Base-by-base conservation (phyloP, 2,888 invertebrate genomes). In the Idaea dimidiata region DNA sequence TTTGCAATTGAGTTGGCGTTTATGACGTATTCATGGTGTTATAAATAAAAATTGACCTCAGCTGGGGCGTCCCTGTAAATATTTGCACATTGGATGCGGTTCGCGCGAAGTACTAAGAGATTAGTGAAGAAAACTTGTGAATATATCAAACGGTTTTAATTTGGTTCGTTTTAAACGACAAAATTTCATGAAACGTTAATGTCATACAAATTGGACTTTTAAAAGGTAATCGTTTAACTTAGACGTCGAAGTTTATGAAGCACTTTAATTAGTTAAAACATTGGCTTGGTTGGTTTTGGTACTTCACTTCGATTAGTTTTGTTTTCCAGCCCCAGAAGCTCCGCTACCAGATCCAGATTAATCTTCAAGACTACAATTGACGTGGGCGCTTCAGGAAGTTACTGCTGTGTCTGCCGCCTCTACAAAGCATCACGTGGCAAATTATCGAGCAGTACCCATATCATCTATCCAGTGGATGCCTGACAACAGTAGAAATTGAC, bases 41-140 rank as follows among this genome's bases (percentile, higher is more conserved):
- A 17, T 24, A 61, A 63, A 65, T 76, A 81, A 83, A 91, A 90
- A 91, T 89, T 91, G 90, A 91, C 91, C 91, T 91, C 88, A 87
- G 88, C 81, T 86, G 87, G 82, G 81, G 82, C 80, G 84, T 82
- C 80, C 84, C 83, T 84, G 88, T 86, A 91, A 91, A 90, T 89
- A 88, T 91, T 91, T 89, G 91, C 83, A 79, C 80, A 83, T 77
- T 75, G 80, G 80, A 86, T 84, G 82, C 79, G 81, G 76, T 80
- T 78, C 81, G 82, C 81, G 85, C 78, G 83, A 86, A 85, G 82
- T 82, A 83, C 83, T 81, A 82, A 83, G 79, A 85, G 87, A 88
- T 88, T 88, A 89, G 84, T 69, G 80, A 75, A 79, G 75, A 76
- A 76, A 81, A 82, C 65, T 70, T 67, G 66, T 65, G 77, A 80